Conservation (phyloP, 1,140 invertebrate species). For the Archivesica marissinica region DNA sequence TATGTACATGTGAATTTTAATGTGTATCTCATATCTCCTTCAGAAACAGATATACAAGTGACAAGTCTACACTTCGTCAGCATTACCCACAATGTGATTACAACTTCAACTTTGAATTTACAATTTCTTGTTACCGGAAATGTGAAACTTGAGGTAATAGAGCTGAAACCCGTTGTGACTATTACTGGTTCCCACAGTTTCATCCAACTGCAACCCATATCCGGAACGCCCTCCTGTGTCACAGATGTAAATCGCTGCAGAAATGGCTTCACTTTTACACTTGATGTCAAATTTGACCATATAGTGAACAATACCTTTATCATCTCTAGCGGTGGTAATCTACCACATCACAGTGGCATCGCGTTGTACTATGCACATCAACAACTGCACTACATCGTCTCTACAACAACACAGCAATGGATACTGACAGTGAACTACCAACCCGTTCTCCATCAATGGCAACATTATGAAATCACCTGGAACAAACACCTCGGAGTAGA, state of each 20-base stretch:
- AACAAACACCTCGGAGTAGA: slow-evolving; percentile 47
- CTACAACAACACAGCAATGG: slow-evolving; percentile 37
- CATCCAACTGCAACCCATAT: slow-evolving; percentile 7
- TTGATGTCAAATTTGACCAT: slow-evolving; percentile 38
- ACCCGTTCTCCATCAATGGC: slow-evolving; percentile 42
- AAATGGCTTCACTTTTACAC: slow-evolving; percentile 33
- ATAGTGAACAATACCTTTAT: slow-evolving; percentile 40
- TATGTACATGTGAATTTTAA: too few relatives aligned
- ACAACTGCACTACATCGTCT: slow-evolving; percentile 42
- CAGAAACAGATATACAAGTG: slow-evolving; percentile 1
- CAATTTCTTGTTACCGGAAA: slow-evolving; percentile 17
- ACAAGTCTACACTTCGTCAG: slow-evolving; percentile 30
- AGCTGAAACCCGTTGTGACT: not conserved
- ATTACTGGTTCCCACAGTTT: slow-evolving; percentile 45
- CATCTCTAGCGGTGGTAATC: slow-evolving; percentile 46
- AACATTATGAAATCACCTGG: slow-evolving; percentile 57
- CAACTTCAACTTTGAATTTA: slow-evolving; percentile 16
- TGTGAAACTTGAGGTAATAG: not conserved
- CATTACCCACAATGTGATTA: slow-evolving; percentile 40
- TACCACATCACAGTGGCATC: slow-evolving; percentile 43
- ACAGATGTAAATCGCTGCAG: slow-evolving; percentile 31
- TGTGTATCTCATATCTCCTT: not conserved
- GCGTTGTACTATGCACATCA: slow-evolving; percentile 31
- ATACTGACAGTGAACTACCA: slow-evolving; percentile 31
- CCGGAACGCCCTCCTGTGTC: slow-evolving; percentile 5